Evolutionary conservation across 2,113 vertebrate genomes (phyloP).

Genomic region (Neogobius melanostomus): DNA sequence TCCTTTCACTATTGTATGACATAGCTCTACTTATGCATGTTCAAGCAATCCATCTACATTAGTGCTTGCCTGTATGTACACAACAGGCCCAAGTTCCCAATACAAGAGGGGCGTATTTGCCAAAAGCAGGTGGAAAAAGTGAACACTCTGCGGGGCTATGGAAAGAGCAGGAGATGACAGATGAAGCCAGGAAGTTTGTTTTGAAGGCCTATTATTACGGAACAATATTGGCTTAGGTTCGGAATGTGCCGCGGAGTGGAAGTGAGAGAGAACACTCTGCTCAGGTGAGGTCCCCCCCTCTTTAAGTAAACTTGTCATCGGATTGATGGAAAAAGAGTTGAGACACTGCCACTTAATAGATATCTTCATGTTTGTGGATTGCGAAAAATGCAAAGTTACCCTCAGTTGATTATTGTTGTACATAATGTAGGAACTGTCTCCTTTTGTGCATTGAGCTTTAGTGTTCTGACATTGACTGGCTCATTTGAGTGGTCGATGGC

Average conservation of each 20-base stretch:
- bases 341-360: not conserved
- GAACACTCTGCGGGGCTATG: conserved; percentile 13
- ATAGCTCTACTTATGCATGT: not conserved
- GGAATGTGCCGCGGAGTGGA: conserved; percentile 14
- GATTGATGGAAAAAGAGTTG: not conserved
- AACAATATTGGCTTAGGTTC: conserved; percentile 17
- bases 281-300: conserved; percentile 39
- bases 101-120: not conserved
- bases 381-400: too few relatives aligned
- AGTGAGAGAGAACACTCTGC: conserved; percentile 2
- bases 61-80: not conserved
- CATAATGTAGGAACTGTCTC: too few relatives aligned
- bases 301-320: conserved; percentile 3
- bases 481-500: too few relatives aligned
- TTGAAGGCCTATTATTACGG: conserved; percentile 47
- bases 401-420: too few relatives aligned
- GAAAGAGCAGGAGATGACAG: conserved; percentile 38
- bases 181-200: conserved; percentile 32
- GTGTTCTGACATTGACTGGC: too few relatives aligned
- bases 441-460: too few relatives aligned
- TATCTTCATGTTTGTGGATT: not conserved
- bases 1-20: too few relatives aligned
- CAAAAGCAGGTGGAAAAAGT: not conserved
- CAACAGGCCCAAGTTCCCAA: not conserved
- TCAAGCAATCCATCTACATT: not conserved